phyloP scores from a whole-genome alignment of 2,113 vertebrate genomes.

The Myiagra hebetior region DNA sequence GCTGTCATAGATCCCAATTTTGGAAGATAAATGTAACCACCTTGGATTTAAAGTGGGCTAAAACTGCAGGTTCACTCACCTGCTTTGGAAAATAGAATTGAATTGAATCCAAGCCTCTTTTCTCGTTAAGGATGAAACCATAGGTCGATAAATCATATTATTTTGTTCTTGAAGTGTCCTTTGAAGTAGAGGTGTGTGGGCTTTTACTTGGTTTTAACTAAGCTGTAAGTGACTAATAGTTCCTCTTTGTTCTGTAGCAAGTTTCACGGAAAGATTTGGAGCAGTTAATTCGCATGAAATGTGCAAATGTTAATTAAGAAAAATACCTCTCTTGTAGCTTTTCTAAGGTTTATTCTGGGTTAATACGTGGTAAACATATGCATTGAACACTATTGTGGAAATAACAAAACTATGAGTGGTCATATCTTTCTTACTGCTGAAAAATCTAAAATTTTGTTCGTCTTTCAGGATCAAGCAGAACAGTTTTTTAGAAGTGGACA shows the following conservation, averaged over 20 bases:
- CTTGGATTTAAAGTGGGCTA: background rate
- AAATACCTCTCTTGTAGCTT: background rate
- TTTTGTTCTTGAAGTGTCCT: background rate
- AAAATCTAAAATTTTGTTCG: background rate
- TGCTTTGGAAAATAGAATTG: background rate
- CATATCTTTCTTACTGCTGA: background rate
- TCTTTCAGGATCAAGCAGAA: constrained; percentile 79
- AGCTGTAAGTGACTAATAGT: background rate
- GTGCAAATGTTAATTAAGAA: background rate
- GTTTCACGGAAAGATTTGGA: background rate
- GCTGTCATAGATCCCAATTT: background rate
- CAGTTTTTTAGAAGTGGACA: constrained; percentile 93
- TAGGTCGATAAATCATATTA: background rate
- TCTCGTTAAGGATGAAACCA: background rate
- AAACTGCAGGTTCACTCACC: background rate
- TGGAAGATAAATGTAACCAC: background rate
- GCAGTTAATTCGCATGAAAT: background rate
- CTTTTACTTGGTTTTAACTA: background rate
- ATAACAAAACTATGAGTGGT: background rate
- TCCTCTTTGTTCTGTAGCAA: background rate
- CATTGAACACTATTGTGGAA: background rate
- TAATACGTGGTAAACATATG: background rate
- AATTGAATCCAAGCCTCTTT: background rate
- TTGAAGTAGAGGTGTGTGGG: background rate
- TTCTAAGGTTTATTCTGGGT: background rate